A percentile compares a stretch with the other conserved stretches of the same genome.
Conservation (phyloP, 2,113 vertebrate species). For the Pithys albifrons region DNA sequence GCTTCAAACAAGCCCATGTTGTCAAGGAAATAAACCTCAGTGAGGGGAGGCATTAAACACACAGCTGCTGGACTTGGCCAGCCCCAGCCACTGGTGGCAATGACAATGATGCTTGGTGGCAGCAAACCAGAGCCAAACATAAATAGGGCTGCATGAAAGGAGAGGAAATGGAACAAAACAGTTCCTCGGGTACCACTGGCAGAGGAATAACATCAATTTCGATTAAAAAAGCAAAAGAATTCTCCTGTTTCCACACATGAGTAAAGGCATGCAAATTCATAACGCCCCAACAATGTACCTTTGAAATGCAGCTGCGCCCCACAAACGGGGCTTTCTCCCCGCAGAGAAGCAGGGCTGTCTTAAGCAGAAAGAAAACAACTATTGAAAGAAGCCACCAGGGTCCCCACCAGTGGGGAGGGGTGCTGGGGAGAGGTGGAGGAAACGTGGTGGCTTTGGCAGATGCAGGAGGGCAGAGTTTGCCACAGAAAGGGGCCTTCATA, state of each 20-base stretch:
- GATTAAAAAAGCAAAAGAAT: conserved; percentile 76
- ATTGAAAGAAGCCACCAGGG: conserved; percentile 74
- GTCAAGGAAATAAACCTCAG: conserved; percentile 83
- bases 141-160: conserved; percentile 82
- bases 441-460: conserved; percentile 55
- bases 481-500: conserved; percentile 61
- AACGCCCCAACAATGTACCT: conserved; percentile 83
- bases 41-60: conserved; percentile 76
- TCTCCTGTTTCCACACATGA: conserved; percentile 79
- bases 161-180: conserved; percentile 83
- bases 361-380: conserved; percentile 76
- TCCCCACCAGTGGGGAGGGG: conserved; percentile 46
- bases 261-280: conserved; percentile 82
- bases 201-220: conserved; percentile 85
- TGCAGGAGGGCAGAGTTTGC: conserved; percentile 24
- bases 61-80: conserved; percentile 89
- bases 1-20: conserved; percentile 78
- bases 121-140: conserved; percentile 79
- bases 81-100: conserved; percentile 72
- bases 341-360: conserved; percentile 78
- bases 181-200: conserved; percentile 81
- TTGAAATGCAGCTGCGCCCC: conserved; percentile 82
- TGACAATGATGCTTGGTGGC: conserved; percentile 78
- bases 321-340: conserved; percentile 75
- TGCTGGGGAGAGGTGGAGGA: conserved; percentile 39